Evolutionary conservation across 2,113 vertebrate species (phyloP).

Genomic region (Platichthys flesus): DNA sequence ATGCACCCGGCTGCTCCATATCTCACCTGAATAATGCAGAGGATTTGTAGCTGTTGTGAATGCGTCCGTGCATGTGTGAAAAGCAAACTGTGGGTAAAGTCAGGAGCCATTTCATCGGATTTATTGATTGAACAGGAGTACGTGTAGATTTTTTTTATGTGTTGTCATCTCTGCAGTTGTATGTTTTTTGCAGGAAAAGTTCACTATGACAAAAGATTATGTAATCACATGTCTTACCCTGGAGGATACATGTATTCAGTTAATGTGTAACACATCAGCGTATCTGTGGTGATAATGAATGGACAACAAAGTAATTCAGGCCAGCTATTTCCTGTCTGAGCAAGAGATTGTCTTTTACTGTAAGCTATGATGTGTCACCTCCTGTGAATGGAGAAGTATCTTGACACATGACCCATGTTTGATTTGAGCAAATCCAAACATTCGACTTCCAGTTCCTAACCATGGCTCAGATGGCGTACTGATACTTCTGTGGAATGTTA

Average conservation of each 20-base stretch:
- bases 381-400: conserved; percentile 33
- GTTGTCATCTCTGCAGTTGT: conserved; percentile 2
- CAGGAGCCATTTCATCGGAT: too few species aligned
- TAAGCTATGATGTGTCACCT: background rate
- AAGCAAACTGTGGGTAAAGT: too few species aligned
- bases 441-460: background rate
- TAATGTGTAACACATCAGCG: background rate
- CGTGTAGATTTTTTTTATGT: background rate
- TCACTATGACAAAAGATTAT: background rate
- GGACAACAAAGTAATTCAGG: background rate
- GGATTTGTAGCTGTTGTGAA: too few species aligned
- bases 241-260: background rate
- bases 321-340: conserved; percentile 35
- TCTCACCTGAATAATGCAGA: too few species aligned
- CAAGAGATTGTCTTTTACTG: background rate
- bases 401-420: background rate
- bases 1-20: too few species aligned
- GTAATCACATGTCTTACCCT: background rate
- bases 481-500: conserved; percentile 65
- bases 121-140: too few species aligned
- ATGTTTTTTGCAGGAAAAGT: too few species aligned
- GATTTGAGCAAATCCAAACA: background rate
- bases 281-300: background rate
- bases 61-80: too few species aligned
- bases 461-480: background rate